Base-by-base conservation (phyloP, 2,888 invertebrate species). In the Miltochrista miniata region DNA sequence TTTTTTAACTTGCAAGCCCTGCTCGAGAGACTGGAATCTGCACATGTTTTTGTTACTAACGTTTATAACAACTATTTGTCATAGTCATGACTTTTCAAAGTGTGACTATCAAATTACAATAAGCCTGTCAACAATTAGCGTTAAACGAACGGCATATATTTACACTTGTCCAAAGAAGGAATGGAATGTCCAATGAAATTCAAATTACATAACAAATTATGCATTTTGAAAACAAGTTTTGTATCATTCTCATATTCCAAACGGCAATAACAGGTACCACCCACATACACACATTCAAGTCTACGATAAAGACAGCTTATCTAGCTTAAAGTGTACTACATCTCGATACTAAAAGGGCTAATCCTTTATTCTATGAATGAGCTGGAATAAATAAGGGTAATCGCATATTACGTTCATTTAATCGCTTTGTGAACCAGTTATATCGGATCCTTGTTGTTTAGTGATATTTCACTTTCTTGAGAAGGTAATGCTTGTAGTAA, bases 351-450 rank as follows among this genome's bases (percentile, higher is more conserved):
- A 43, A 67, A 56, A 64, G 59, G 64, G 54, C 24, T 66, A 66
- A 66, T 59, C 64, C 49, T 35, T 53, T 51, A 59, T 51, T 55
- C 55, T 40, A 44, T 11, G 35, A 43, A 37, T 18, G 41, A 55
- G 54, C 47, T 55, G 43, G n/a, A 18, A 42, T 29, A 29, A 66
- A 64, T 55, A 54, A 57, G 61, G 67, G 46, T 64, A 66, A 66
- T 66, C 64, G 48, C 13, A 48, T 42, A 55, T 66, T 59, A 61
- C 41, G 43, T 37, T 34, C 38, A 53, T 34, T 42, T 55, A 45
- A 61, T 55, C 56, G 61, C 53, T 64, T 56, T 47, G 50, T 55
- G 61, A 44, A n/a, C 52, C 33, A 59, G 50, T 66, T 45, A 29
- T 63, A 40, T 51, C 40, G 12, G 18, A 51, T 30, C 35, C 49